Percentiles rank a stretch among this genome's conserved stretches.
phyloP scores from a whole-genome alignment of 2,888 invertebrate genomes.

The Meghimatium bilineatum region DNA sequence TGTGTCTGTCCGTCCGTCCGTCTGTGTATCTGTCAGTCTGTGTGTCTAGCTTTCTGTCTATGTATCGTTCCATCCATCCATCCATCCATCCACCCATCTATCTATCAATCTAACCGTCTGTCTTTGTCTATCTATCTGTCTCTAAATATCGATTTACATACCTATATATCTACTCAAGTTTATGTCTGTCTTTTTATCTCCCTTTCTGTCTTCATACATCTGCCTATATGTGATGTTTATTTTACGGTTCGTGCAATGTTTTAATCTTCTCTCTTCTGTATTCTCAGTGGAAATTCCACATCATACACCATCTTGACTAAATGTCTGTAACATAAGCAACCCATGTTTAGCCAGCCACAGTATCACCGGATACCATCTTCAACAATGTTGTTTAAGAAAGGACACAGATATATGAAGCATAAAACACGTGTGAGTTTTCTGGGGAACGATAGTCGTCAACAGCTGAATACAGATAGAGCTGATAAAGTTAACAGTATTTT shows the following conservation, averaged over 20 bases:
- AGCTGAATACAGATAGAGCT: too few relatives aligned
- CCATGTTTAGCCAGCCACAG: not conserved
- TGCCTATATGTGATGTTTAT: not conserved
- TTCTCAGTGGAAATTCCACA: not conserved
- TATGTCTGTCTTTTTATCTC: not conserved
- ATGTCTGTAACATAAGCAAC: not conserved
- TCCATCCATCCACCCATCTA: not conserved
- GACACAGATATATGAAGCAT: not conserved
- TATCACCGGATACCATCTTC: slow-evolving; percentile 11
- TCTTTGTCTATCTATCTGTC: not conserved
- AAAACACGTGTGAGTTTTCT: not conserved
- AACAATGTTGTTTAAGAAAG: not conserved
- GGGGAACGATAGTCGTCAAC: not conserved
- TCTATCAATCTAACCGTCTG: not conserved
- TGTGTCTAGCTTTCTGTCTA: not conserved
- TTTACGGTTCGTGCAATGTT: not conserved
- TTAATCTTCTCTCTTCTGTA: not conserved
- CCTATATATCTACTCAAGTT: not conserved
- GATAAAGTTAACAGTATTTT: too few relatives aligned
- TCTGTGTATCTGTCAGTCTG: too few relatives aligned
- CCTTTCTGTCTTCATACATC: too few relatives aligned
- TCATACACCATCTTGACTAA: not conserved
- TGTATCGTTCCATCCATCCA: not conserved
- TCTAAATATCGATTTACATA: not conserved
- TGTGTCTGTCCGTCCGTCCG: not conserved